Base-by-base conservation (phyloP, 2,888 invertebrate species). In the Drepana falcataria region DNA sequence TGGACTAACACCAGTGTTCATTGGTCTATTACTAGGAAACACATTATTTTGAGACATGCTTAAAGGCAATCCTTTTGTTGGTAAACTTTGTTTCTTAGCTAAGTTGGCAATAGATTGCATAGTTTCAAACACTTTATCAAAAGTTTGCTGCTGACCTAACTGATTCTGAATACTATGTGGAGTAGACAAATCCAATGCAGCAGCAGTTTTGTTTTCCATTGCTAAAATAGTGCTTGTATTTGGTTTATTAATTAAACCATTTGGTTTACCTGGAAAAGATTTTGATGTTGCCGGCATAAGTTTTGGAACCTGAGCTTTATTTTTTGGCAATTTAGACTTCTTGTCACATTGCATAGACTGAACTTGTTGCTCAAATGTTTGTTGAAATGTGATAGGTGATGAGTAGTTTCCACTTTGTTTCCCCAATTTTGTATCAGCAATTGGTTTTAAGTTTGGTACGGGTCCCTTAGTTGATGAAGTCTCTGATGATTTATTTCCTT, bases 41-140 rank as follows among this genome's bases (percentile, higher is more conserved):
- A 79, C 68, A 71, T 77, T 79, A 58, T 65, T 77, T 65, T 82
- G 86, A 53, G 84, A 63, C 64, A 85, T 74, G 56, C 72, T 65
- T 52, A 77, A 56, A 55, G 86, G 71, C 53, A 81, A 60, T 47
- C 75, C 68, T 69, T 91, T 90, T 47, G 80, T 66, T 47, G 87
- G 77, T 40, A 87, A 73, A 66, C 76, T 85, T 71, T 91, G 91
- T 71, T 90, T 89, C 63, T 91, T 91, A 54, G 91, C 91, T 55
- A 91, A 78, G 75, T 91, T 91, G 41, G 87, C 91, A 65, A 91
- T 91, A 49, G 91, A 87, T 60, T 91, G 91, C 91, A 91, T 91
- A 48, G 90, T 91, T 75, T 91, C 91, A 72, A 91, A 83, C 52
- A 85, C 82, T 73, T 91, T 88, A 60, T 79, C 73, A 65, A 77